Base-by-base conservation (phyloP, 2,888 invertebrate genomes). In the Drosophila vallismaia region DNA sequence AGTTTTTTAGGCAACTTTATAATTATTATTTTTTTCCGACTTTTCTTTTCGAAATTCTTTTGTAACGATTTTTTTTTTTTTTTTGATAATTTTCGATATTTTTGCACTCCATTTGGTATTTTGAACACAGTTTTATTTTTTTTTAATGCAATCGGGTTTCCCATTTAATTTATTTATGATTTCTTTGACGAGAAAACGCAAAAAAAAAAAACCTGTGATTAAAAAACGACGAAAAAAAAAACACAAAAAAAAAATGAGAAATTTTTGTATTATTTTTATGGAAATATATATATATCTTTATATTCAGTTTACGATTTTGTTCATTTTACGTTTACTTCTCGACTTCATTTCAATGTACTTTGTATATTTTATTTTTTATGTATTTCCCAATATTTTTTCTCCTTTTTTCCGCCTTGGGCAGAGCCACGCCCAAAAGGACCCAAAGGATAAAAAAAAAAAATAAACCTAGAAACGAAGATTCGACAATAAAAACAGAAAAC, bases 71-170 rank as follows among this genome's bases (percentile, higher is more conserved):
- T 38, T 12, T 38, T 38, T 5, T 19, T 8, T 6, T 38, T 12
- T 38, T 38, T 5, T 19, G 19, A 19, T 19, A 38, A 40, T 14
- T 19, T 42, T 24, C 26, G 12, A 29, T 14, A 10, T 75, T 50
- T 54, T 50, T 69, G n/a, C 38, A 67, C 56, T 63, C 38, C n/a
- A 12, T 67, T 62, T 59, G 66, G 79, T 71, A 76, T 82, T 80
- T 76, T 75, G 86, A 83, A 70, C 77, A 68, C 78, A 80, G 80
- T 80, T 83, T 83, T 76, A 83, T 86, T 83, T 71, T 77, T 62
- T 14, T 44, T 44, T 70, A 58, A 58, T 24, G 40, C 68, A 72
- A 79, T 79, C 77, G 76, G 74, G 57, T 54, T 70, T 59, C 36
- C 26, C 66, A 38, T 9, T 56, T 71, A 8, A 70, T 73, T 57